Base-by-base conservation (phyloP, 2,888 invertebrate genomes). In the Phalangium opilio region DNA sequence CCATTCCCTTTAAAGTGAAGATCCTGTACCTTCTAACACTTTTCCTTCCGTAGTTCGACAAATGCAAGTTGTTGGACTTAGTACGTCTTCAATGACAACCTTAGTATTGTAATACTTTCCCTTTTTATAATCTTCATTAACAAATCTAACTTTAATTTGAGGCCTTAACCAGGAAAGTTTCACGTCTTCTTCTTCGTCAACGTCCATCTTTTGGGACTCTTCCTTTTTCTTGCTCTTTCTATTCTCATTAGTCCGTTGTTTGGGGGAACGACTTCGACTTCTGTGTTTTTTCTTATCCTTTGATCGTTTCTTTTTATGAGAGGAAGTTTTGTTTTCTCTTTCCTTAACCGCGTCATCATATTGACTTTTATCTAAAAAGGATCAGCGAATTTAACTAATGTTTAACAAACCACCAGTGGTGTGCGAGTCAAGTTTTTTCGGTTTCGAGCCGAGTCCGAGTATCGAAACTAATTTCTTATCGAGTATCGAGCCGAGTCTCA, bases 11-110 rank as follows among this genome's bases (percentile, higher is more conserved):
- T 2, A 3, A 34, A 2, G n/a, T 34, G 14, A 38, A 38, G 8
- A 38, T 5, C 38, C 38, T 12, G 33, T 48, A 50, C 52, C 52
- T 51, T 65, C 65, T 39, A 67, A 49, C 12, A 65, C 56, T 57
- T 55, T 60, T 1, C 64, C 64, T 47, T 61, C 61, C 12, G 63
- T 64, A 40, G 67, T 66, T 49, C 58, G 58, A 52, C 67, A 66
- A 2, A 63, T 58, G 55, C 65, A 64, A 42, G 52, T 57, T 27
- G 64, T 61, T 43, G 47, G 48, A 19, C 58, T 58, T 11, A 62
- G 47, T 7, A 67, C 62, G 58, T 68, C 68, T 35, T 63, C 56
- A 15, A 68, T 62, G 3, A 61, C 58, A 11, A 65, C 27, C 55
- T 63, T 63, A 40, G 50, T 35, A 50, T 63, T 63, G 50, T 56